A percentile compares a stretch with the other conserved stretches of the same genome.
phyloP scores from a whole-genome alignment of 2,797 vertebrate genomes.

The Fundulus diaphanus region DNA sequence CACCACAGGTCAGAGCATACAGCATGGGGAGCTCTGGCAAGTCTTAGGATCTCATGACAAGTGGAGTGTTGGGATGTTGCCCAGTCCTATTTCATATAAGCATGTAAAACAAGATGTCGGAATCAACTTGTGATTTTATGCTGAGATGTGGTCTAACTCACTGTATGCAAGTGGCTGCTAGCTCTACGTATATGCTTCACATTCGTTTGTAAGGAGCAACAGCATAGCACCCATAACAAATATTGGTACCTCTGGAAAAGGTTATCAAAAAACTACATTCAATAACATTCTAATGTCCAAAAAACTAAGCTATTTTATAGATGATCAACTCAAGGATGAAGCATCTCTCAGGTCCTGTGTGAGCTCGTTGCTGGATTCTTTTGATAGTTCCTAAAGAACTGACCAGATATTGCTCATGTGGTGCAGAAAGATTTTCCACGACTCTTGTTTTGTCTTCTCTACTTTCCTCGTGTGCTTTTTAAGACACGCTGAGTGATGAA shows the following conservation, averaged over 20 bases:
- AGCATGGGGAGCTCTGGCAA: slow-evolving; percentile 25
- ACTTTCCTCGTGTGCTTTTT: not conserved
- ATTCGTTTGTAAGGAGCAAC: not conserved
- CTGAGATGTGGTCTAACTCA: not conserved
- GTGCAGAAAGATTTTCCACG: not conserved
- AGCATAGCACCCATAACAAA: not conserved
- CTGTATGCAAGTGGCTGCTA: not conserved
- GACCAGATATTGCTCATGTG: not conserved
- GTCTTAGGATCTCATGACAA: slow-evolving; percentile 40
- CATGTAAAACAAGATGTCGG: slow-evolving; percentile 25
- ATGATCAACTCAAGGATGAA: not conserved
- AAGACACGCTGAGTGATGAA: not conserved
- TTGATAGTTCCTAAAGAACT: not conserved
- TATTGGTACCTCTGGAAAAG: not conserved
- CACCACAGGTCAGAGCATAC: slow-evolving; percentile 48
- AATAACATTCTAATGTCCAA: not conserved
- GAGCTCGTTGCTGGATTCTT: not conserved
- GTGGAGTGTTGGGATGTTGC: slow-evolving; percentile 15
- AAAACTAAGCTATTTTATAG: no score
- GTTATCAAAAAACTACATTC: not conserved
- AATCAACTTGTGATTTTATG: slow-evolving; percentile 36
- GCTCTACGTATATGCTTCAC: not conserved
- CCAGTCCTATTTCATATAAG: slow-evolving; percentile 31
- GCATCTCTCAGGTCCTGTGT: not conserved
- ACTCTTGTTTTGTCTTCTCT: not conserved